A percentile compares a stretch with the other conserved stretches of the same genome.
phyloP scores from a whole-genome alignment of 2,888 invertebrate species.

The Atrina japonica region DNA sequence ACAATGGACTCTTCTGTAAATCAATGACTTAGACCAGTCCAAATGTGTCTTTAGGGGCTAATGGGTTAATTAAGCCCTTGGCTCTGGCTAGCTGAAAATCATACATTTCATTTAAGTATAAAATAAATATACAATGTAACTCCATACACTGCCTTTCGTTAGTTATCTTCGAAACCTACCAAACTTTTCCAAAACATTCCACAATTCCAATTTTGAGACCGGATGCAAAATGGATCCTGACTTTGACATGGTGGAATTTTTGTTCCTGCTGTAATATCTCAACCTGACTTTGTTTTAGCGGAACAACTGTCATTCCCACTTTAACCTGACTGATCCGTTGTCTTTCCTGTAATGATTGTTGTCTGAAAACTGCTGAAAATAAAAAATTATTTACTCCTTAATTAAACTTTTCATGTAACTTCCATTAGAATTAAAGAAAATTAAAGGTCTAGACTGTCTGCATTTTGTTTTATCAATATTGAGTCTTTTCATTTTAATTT shows the following conservation, averaged over 20 bases:
- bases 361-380: conserved; percentile 32
- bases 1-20: too few species aligned
- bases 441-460: too few species aligned
- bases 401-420: too few species aligned
- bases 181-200: conserved; percentile 63
- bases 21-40: too few species aligned
- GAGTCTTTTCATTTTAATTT: background rate
- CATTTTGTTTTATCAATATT: background rate
- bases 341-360: conserved; percentile 34
- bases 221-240: conserved; percentile 24
- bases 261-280: conserved; percentile 86
- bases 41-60: too few species aligned
- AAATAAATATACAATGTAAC: background rate
- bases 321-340: conserved; percentile 29
- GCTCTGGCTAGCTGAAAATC: too few species aligned
- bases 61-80: too few species aligned
- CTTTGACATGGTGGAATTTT: conserved; percentile 24
- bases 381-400: background rate
- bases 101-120: background rate
- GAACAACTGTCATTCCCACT: conserved; percentile 59
- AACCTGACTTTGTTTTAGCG: conserved; percentile 75
- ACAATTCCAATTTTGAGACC: conserved; percentile 61
- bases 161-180: too few species aligned
- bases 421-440: too few species aligned
- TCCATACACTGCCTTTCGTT: too few species aligned